A percentile compares a stretch with the other conserved stretches of the same genome.
phyloP scores from a whole-genome alignment of 2,888 invertebrate genomes.

The Lapara coniferarum region DNA sequence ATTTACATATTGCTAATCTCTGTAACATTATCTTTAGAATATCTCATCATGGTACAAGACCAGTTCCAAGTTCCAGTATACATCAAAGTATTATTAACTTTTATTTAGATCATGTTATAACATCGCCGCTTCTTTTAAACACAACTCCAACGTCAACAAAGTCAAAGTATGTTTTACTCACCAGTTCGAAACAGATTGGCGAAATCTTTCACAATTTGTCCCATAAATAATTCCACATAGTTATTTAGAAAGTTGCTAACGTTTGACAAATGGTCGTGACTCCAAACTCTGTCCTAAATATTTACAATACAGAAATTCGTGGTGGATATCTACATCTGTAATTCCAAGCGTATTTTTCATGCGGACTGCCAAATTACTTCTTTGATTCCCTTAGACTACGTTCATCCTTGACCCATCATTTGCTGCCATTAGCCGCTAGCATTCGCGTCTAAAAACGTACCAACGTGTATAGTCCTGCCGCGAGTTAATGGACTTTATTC shows the following conservation, averaged over 20 bases:
- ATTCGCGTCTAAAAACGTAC: slow-evolving; percentile 38
- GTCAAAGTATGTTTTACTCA: too few relatives aligned
- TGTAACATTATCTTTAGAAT: too few relatives aligned
- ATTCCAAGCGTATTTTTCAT: slow-evolving; percentile 33
- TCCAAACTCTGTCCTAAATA: neutral
- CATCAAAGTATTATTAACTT: too few relatives aligned
- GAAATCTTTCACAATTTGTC: neutral
- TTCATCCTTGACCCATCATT: slow-evolving; percentile 78
- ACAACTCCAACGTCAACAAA: too few relatives aligned
- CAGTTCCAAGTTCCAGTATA: too few relatives aligned
- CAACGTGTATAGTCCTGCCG: slow-evolving; percentile 33
- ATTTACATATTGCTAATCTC: too few relatives aligned
- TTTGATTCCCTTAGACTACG: slow-evolving; percentile 39
- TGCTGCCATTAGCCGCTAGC: slow-evolving; percentile 66
- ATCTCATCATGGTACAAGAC: too few relatives aligned
- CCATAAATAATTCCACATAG: neutral
- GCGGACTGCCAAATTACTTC: slow-evolving; percentile 33
- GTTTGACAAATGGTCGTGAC: neutral
- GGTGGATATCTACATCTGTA: slow-evolving; percentile 24
- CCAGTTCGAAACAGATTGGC: too few relatives aligned
- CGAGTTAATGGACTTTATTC: slow-evolving; percentile 46
- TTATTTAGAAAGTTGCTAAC: neutral
- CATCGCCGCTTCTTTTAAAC: too few relatives aligned
- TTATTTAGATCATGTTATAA: too few relatives aligned
- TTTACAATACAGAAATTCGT: neutral